phyloP scores from a whole-genome alignment of 2,888 invertebrate genomes.

The Tinea trinotella region DNA sequence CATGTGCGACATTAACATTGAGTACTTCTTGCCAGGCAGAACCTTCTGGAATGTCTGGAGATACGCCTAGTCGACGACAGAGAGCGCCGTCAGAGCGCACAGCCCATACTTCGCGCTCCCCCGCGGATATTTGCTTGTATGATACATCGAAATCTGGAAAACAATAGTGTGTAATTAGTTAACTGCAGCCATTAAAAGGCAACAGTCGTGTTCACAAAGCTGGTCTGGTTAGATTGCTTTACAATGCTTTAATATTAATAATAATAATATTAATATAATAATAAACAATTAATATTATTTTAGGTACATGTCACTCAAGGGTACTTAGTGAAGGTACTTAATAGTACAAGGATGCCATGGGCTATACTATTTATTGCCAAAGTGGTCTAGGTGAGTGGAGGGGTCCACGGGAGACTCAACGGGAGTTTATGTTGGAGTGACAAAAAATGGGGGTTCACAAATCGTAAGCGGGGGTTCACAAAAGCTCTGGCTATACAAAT shows the following conservation, averaged over 20 bases:
- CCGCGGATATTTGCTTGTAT: conserved; percentile 81
- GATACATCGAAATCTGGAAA: conserved; percentile 53
- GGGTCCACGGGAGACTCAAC: too few species aligned
- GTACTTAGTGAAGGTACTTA: too few species aligned
- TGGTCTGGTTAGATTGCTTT: neutral
- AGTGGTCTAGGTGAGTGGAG: too few species aligned
- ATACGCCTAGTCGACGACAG: conserved; percentile 82
- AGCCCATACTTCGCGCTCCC: conserved; percentile 82
- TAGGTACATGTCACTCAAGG: neutral
- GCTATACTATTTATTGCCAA: too few species aligned
- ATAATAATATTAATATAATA: too few species aligned
- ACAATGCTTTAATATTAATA: neutral
- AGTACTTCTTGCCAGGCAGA: conserved; percentile 84
- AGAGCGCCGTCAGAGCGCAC: conserved; percentile 79
- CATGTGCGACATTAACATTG: conserved; percentile 59
- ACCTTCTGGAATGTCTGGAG: conserved; percentile 79
- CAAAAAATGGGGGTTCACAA: too few species aligned
- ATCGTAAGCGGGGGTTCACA: too few species aligned
- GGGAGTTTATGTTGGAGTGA: too few species aligned
- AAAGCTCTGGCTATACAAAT: too few species aligned
- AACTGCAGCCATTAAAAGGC: conserved; percentile 1
- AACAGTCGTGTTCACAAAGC: too few species aligned
- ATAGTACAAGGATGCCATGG: too few species aligned
- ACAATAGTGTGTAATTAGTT: neutral
- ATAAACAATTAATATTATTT: neutral